Evolutionary conservation across 1,140 invertebrate genomes (phyloP), one percentile per base, ranked within the genome.

Genomic region (Sesamia nonagrioides): DNA sequence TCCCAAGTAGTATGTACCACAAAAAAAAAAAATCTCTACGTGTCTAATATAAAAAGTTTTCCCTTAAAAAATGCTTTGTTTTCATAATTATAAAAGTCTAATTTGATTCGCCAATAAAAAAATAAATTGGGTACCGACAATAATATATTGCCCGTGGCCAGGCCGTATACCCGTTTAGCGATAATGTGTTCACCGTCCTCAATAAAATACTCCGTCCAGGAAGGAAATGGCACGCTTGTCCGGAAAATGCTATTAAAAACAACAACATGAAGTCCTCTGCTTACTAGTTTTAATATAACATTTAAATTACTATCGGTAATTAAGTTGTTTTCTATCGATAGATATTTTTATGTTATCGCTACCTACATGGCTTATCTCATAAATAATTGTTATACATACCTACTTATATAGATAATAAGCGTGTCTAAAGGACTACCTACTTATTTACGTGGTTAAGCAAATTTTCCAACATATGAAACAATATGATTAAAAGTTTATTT

Each of bases 281-380:
- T 7, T 7, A 17, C 48, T 54, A 27, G 27, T 27, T 27, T 27
- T 27, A 27, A 4, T 8, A 13, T 15, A 27, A 13, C 45, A n/a
- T 50, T 58, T 58, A 21, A 58, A 58, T 58, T 33, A n/a, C n/a
- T 27, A 58, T 58, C 54, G 8, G 3, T 33, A 58, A 56, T 56
- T 56, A 21, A 58, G 11, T 33, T 33, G 52, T 33, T 58, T 33
- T 33, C 54, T 58, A 27, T 9, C 6, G 35, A 37, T 40, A 35
- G 2, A 37, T 2, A 35, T 6, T 61, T 37, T n/a, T 6, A 61
- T 40, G 6, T 37, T 61, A 37, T 40, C 33, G 15, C 13, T 58
- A 63, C 17, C 58, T 37, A 78, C 77, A 78, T 78, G 77, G 3
- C 40, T 78, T 71, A 78, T 78, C 77, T 48, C 18, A 9, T 48